Evolutionary conservation across 2,888 invertebrate genomes (phyloP).

Genomic region (Coecobrya sp.): DNA sequence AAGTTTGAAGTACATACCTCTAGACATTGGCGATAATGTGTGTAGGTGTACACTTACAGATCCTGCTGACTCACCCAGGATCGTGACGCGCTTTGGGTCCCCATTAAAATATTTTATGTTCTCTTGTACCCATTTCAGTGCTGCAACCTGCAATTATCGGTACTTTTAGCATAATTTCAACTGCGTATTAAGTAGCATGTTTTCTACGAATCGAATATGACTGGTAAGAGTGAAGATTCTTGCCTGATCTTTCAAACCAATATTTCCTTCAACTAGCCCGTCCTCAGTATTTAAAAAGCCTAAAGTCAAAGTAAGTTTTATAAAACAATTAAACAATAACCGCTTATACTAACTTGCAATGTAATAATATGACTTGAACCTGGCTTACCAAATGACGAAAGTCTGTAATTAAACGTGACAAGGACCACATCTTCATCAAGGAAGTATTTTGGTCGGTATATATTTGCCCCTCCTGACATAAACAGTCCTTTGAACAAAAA

Average conservation of each 20-base stretch:
- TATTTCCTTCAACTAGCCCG: conserved; percentile 74
- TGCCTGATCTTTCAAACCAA: conserved; percentile 80
- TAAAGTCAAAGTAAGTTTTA: conserved; percentile 12
- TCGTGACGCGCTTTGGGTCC: conserved; percentile 72
- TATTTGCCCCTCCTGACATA: conserved; percentile 79
- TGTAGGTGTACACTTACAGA: conserved; percentile 78
- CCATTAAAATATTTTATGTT: conserved; percentile 78
- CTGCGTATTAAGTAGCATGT: not conserved
- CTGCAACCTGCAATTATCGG: conserved; percentile 50
- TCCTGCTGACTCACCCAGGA: conserved; percentile 79
- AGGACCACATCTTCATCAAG: conserved; percentile 80
- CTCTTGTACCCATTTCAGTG: conserved; percentile 79
- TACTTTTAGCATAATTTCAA: not conserved
- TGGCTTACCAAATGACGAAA: conserved; percentile 76
- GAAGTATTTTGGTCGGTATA: conserved; percentile 79
- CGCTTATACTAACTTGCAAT: not conserved
- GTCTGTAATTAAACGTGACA: conserved; percentile 79
- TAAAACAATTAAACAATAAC: too few relatives aligned
- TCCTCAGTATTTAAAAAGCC: conserved; percentile 83
- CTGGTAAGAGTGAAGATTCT: not conserved
- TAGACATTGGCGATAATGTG: conserved; percentile 80
- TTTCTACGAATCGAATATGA: not conserved
- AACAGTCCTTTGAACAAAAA: conserved; percentile 69
- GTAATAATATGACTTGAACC: not conserved
- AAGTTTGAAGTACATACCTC: conserved; percentile 65